These are phyloP conservation scores for Pomacea canaliculata DNA, from an alignment of 2,888 invertebrate genomes.

Conservation along the genomic window DNA sequence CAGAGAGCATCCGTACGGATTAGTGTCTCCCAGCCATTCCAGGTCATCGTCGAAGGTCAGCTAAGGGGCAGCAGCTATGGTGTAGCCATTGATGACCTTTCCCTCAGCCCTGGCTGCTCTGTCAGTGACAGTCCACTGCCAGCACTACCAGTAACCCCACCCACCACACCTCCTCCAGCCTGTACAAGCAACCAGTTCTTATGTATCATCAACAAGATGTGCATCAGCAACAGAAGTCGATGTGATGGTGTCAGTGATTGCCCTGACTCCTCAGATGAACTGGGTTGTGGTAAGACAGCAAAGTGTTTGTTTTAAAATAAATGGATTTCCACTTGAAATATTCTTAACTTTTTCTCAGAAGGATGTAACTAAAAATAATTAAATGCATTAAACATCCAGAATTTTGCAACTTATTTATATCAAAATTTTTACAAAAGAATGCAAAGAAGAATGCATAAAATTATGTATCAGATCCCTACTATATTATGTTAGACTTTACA, in stretches of 20 bases:
- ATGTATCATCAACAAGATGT: slow-evolving; percentile 46
- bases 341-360: too few relatives aligned
- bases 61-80: slow-evolving; percentile 55
- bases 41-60: slow-evolving; percentile 62
- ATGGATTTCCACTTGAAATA: too few relatives aligned
- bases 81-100: slow-evolving; percentile 66
- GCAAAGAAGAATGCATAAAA: too few relatives aligned
- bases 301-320: too few relatives aligned
- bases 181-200: slow-evolving; percentile 46
- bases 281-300: slow-evolving; percentile 50
- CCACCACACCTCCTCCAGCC: slow-evolving; percentile 37
- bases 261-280: slow-evolving; percentile 58
- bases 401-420: too few relatives aligned
- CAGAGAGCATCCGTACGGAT: slow-evolving; percentile 45
- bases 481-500: too few relatives aligned
- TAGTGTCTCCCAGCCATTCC: slow-evolving; percentile 41
- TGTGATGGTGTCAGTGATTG: slow-evolving; percentile 63
- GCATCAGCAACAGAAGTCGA: slow-evolving; percentile 44
- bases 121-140: slow-evolving; percentile 2
- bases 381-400: too few relatives aligned
- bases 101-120: slow-evolving; percentile 56
- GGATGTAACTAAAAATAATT: too few relatives aligned
- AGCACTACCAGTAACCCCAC: slow-evolving; percentile 8
- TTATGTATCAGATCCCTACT: too few relatives aligned
- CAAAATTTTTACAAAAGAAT: too few relatives aligned